Percentiles rank a stretch among this genome's conserved stretches.
Conservation (phyloP, 2,797 vertebrate species). For the Serranus cabrilla region DNA sequence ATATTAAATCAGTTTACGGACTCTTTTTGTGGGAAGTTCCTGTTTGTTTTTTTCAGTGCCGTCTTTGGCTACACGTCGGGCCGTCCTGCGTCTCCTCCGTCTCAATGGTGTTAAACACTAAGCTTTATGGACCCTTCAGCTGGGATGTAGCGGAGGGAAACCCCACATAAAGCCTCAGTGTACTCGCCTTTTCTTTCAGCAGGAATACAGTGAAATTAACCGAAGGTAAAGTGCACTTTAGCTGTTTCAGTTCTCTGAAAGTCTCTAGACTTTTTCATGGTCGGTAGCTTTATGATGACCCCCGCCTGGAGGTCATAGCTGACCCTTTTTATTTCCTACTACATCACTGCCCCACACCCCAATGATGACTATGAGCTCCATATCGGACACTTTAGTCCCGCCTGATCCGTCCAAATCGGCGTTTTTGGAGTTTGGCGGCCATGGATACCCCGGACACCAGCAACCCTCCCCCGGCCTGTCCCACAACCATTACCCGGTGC, state of each 20-base stretch:
- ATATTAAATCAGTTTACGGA: slow-evolving; percentile 17
- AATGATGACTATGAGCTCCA: slow-evolving; percentile 92
- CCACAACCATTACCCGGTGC: slow-evolving; percentile 87
- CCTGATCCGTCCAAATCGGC: slow-evolving; percentile 89
- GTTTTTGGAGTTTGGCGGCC: slow-evolving; percentile 90
- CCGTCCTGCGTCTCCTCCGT: slow-evolving; percentile 11
- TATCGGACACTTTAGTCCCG: slow-evolving; percentile 88
- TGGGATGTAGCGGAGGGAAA: slow-evolving; percentile 59
- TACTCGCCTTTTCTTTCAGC: neutral
- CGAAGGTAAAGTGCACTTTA: neutral
- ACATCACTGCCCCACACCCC: slow-evolving; percentile 48
- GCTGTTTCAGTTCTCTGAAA: neutral
- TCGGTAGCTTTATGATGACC: slow-evolving; percentile 56
- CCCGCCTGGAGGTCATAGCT: slow-evolving; percentile 57
- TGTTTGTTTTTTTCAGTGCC: neutral
- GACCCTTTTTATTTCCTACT: slow-evolving; percentile 52
- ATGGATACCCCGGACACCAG: slow-evolving; percentile 85
- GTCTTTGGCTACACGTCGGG: neutral
- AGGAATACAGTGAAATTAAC: neutral
- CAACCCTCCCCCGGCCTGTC: slow-evolving; percentile 83
- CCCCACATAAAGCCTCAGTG: neutral
- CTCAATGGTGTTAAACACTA: slow-evolving; percentile 32
- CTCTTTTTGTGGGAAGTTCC: slow-evolving; percentile 19
- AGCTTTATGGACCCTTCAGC: slow-evolving; percentile 28
- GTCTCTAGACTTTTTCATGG: slow-evolving; percentile 7